Evolutionary conservation across 2,888 invertebrate species (phyloP).

Genomic region (Isoperla grammatica): DNA sequence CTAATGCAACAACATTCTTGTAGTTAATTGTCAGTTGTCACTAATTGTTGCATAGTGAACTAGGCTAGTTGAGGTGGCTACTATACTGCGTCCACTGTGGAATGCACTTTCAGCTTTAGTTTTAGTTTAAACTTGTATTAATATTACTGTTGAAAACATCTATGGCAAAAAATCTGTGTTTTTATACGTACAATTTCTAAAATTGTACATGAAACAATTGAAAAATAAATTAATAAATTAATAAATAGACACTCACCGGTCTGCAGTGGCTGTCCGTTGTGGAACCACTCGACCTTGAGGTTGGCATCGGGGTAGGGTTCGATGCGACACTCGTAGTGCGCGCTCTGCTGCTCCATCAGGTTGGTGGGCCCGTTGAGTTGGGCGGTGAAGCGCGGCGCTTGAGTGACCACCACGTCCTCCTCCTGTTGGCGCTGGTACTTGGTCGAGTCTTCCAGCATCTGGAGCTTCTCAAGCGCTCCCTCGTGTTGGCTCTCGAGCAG

Average conservation of each 20-base stretch:
- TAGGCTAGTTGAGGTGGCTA: too few species aligned
- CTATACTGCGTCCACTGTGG: too few species aligned
- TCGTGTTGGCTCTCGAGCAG: slow-evolving; percentile 87
- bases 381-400: slow-evolving; percentile 79
- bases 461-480: slow-evolving; percentile 79
- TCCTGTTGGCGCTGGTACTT: slow-evolving; percentile 70
- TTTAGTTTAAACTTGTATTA: too few species aligned
- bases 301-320: slow-evolving; percentile 88
- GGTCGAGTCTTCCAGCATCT: slow-evolving; percentile 75
- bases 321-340: slow-evolving; percentile 88
- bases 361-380: slow-evolving; percentile 81
- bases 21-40: too few species aligned
- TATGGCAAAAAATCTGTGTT: too few species aligned
- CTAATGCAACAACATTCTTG: too few species aligned
- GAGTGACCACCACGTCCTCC: slow-evolving; percentile 71
- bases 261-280: slow-evolving; percentile 82
- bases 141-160: too few species aligned
- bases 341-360: slow-evolving; percentile 81
- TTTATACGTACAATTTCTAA: too few species aligned
- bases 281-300: slow-evolving; percentile 89
- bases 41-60: too few species aligned
- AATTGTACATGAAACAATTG: too few species aligned
- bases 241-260: slow-evolving; percentile 63
- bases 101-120: too few species aligned
- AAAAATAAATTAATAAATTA: too few species aligned